Percentiles rank a stretch among this genome's conserved stretches.
These are phyloP conservation scores for Wiebesia pumilae DNA, from an alignment of 1,140 invertebrate species.

Conservation along the genomic window DNA sequence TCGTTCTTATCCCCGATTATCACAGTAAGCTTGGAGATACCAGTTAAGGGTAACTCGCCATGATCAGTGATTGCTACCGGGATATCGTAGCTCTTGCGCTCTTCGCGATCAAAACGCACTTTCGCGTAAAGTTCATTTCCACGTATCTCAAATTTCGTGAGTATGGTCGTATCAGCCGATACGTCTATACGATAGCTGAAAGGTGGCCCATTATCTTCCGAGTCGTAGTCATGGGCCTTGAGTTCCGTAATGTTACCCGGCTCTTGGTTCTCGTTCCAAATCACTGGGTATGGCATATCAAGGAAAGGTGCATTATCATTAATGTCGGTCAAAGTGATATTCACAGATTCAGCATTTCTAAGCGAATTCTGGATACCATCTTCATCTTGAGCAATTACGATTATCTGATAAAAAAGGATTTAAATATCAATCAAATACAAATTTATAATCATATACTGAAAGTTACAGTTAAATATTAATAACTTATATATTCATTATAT, in stretches of 20 bases:
- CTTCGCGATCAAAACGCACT: constrained; percentile 90
- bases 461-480: no score
- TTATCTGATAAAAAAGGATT: constrained; percentile 77
- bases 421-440: not conserved
- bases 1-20: constrained; percentile 95
- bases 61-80: constrained; percentile 92
- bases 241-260: constrained; percentile 82
- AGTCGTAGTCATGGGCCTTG: constrained; percentile 87
- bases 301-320: constrained; percentile 93
- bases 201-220: constrained; percentile 86
- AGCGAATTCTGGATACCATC: constrained; percentile 79
- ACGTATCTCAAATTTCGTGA: constrained; percentile 82
- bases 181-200: constrained; percentile 84
- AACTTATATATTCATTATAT: no score
- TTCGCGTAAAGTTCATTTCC: constrained; percentile 78
- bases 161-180: constrained; percentile 81
- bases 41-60: constrained; percentile 82
- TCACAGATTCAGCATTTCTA: constrained; percentile 80
- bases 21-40: constrained; percentile 86
- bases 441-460: no score
- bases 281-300: constrained; percentile 84
- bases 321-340: constrained; percentile 86
- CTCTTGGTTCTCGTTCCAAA: constrained; percentile 87
- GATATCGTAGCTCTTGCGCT: constrained; percentile 89
- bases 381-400: constrained; percentile 89